Conservation (phyloP, 53 echinoderm and acorn worm genomes). For the Henricia sp. region DNA sequence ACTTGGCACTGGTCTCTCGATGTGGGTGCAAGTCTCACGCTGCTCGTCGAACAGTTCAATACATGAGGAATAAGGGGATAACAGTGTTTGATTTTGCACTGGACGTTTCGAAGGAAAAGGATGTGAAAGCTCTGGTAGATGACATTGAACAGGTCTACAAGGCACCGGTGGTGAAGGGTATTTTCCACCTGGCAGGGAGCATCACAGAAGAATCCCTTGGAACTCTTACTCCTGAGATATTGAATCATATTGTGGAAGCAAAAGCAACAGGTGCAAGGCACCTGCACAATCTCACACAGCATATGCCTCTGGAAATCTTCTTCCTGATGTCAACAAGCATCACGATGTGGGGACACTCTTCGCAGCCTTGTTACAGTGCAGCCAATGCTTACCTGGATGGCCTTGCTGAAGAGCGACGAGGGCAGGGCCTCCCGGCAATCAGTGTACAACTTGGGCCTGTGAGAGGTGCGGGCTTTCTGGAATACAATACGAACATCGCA, state of each 20-base stretch:
- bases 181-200: constrained; percentile 75
- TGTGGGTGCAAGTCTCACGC: constrained; percentile 31
- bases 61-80: constrained; percentile 59
- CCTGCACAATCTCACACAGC: constrained; percentile 57
- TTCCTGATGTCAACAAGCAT: constrained; percentile 67
- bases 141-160: constrained; percentile 21
- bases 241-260: constrained; percentile 51
- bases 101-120: constrained; percentile 42
- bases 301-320: constrained; percentile 74
- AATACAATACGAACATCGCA: neutral
- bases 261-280: constrained; percentile 61
- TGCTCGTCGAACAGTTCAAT: constrained; percentile 62
- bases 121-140: constrained; percentile 40
- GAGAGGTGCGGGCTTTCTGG: constrained; percentile 58
- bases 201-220: constrained; percentile 63
- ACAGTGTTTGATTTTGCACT: constrained; percentile 60
- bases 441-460: constrained; percentile 77
- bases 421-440: constrained; percentile 69
- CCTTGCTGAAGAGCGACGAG: constrained; percentile 62
- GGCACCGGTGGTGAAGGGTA: constrained; percentile 55
- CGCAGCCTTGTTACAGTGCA: constrained; percentile 71
- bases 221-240: constrained; percentile 32
- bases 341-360: constrained; percentile 70
- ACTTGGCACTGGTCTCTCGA: constrained; percentile 76
- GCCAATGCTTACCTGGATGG: constrained; percentile 66